phyloP scores from a whole-genome alignment of 2,113 vertebrate genomes.

The Rostratula benghalensis region DNA sequence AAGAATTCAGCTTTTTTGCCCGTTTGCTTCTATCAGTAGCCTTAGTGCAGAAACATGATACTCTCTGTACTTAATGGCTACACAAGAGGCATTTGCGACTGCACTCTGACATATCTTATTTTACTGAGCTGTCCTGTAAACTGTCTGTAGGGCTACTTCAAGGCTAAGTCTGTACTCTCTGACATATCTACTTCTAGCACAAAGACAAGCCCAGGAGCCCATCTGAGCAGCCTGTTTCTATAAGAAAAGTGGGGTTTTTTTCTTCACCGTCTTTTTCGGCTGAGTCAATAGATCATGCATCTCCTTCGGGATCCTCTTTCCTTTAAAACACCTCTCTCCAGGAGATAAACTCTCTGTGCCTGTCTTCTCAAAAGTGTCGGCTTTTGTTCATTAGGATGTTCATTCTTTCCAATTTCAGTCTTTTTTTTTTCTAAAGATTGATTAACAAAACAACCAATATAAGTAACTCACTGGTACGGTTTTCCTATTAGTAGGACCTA shows the following conservation, averaged over 20 bases:
- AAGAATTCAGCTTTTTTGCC: neutral
- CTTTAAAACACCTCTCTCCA: neutral
- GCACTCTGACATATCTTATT: neutral
- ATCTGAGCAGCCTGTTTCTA: neutral
- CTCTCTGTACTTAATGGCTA: neutral
- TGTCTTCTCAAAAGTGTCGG: neutral
- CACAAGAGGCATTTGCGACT: neutral
- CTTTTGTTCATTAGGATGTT: neutral
- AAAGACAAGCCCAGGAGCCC: neutral
- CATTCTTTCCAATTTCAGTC: neutral
- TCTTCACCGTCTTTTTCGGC: neutral
- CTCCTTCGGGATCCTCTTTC: neutral
- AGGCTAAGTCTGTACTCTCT: neutral
- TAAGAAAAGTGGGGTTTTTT: neutral
- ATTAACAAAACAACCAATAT: neutral
- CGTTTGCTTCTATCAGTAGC: neutral
- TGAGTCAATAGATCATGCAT: neutral
- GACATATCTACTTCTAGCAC: neutral
- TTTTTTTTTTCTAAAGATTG: neutral
- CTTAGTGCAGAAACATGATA: neutral
- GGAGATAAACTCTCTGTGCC: neutral
- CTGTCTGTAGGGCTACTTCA: neutral
- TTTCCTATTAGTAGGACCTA: neutral
- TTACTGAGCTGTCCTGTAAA: neutral
- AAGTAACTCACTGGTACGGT: neutral